Base-by-base conservation (phyloP, 2,113 vertebrate genomes). In the Nycticorax nycticorax region DNA sequence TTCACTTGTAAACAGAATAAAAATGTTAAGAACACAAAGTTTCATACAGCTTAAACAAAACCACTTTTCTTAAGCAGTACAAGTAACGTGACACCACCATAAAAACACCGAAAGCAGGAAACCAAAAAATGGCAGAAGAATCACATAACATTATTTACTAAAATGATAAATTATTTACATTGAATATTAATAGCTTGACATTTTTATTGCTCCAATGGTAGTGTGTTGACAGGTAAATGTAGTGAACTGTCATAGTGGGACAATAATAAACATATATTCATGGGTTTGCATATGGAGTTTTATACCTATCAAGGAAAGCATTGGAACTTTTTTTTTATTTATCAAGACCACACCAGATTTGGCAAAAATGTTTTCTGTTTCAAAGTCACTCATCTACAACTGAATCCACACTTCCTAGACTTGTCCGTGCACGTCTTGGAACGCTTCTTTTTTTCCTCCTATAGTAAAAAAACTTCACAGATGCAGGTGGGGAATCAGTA, bases 1-100 rank as follows among this genome's bases (percentile, higher is more conserved):
- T 95, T 97, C 91, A 97, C 89, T 96, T 98, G 93, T 97, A 98
- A 98, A 98, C 95, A 97, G 96, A 98, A 97, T 91, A 76, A 96
- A 97, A 98, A 72, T 92, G 62, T 87, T 95, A 97, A 96, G 94
- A 85, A 96, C 95, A 88, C 92, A 74, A 92, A 92, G 41, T 96
- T 68, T 87, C 87, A 93, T 75, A 97, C 81, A 97, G 88, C 96
- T 91, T 81, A 94, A 97, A 97, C 92, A 96, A 93, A 93, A 37
- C 83, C 68, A 91, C 92, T 89, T 94, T 94, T 95, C 43, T 66
- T 60, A 97, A 85, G 95, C 87, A 74, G 94, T 95, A 97, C 92
- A 96, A 89, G 92, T 89, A 47, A 96, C 52, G 52, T 90, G 94
- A 95, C 74, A 95, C 68, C 92, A 94, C 62, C 41, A 9, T 89